Evolutionary conservation across 1,140 invertebrate species (phyloP), one percentile per base, ranked within the genome.

Genomic region (Tetranychus cinnabarinus): DNA sequence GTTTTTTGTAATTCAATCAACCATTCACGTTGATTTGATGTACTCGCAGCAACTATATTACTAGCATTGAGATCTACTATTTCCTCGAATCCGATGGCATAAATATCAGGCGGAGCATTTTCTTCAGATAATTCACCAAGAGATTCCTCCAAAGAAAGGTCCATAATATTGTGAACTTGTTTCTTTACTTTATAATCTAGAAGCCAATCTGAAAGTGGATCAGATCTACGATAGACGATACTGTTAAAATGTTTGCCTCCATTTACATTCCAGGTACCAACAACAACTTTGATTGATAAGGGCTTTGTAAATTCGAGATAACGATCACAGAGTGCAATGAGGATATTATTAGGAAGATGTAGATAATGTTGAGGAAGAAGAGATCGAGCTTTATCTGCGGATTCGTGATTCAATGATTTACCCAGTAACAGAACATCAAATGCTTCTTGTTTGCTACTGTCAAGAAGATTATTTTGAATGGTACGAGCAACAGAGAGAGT

Each of bases 181-280:
- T 37, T 61, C 31, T 39, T 12, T 5, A 61, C 61, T 42, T 61
- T n/a, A 37, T 65, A 82, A 73, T 97, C 90, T 12, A 97, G 74
- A 7, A 98, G 74, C 95, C 93, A 99, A 74, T 97, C 89, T 23
- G 85, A 80, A 50, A 98, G 71, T 1, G 88, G 87, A 2, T 89
- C 78, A 72, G 97, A 85, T 56, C 66, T 69, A 74, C 93, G 95
- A 69, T 93, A 96, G 13, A 88, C 91, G 56, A 98, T 82, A 72
- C 89, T 96, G 64, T 91, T 80, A 69, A 97, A 97, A 75, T 96
- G 90, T 73, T 96, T 97, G 34, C 95, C 95, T 45, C 96, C 96
- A 75, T 99, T 99, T 0, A 99, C 95, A 74, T 99, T 99, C 73
- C 97, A 99, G 2, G 96, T 99, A 12, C 88, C 93, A 56, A 95